phyloP scores from a whole-genome alignment of 2,888 invertebrate species.

The Osmoderma eremita region DNA sequence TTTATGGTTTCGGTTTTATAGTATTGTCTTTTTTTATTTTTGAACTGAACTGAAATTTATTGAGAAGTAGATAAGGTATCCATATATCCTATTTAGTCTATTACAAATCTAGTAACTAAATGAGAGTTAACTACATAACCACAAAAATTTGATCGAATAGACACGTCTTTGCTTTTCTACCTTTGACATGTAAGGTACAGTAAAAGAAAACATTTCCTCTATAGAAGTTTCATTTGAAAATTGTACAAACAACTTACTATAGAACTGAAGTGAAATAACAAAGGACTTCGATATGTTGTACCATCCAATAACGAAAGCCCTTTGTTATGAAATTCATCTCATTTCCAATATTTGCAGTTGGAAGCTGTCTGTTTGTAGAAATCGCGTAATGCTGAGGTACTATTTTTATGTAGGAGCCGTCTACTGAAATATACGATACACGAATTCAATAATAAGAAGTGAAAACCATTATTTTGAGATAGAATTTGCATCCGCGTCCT shows the following conservation, averaged over 20 bases:
- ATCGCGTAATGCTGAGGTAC: neutral
- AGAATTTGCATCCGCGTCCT: neutral
- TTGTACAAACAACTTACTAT: conserved; percentile 8
- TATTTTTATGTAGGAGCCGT: conserved; percentile 8
- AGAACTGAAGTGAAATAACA: conserved; percentile 29
- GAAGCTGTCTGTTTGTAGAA: conserved; percentile 21
- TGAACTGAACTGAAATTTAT: no score
- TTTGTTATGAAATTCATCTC: conserved; percentile 36
- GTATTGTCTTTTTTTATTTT: no score
- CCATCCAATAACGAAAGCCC: conserved; percentile 24
- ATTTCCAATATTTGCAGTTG: conserved; percentile 21
- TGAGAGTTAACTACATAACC: no score
- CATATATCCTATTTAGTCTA: no score
- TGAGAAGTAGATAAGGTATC: no score
- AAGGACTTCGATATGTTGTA: conserved; percentile 34
- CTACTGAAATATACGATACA: neutral
- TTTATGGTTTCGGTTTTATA: no score
- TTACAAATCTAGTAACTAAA: no score
- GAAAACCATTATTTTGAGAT: neutral
- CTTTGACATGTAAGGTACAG: no score
- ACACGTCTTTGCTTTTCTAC: no score
- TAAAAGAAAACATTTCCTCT: no score
- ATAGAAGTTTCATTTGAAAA: conserved; percentile 7
- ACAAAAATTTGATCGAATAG: no score
- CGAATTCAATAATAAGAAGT: neutral